Base-by-base conservation (phyloP, 2,113 vertebrate genomes). In the Rhinoderma darwinii region DNA sequence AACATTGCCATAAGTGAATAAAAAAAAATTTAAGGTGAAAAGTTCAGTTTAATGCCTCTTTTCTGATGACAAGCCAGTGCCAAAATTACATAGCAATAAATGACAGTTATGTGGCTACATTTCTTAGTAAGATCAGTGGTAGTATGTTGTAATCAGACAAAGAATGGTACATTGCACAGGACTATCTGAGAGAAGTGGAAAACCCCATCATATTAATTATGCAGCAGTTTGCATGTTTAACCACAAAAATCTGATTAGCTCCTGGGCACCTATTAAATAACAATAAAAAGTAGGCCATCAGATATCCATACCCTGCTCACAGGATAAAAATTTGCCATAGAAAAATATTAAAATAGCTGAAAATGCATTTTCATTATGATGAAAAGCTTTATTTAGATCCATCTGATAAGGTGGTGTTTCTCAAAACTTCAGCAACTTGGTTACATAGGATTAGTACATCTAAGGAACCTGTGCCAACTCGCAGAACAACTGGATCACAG, bases 281-380 rank as follows among this genome's bases (percentile, higher is more conserved):
- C 25, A 22, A 20, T 86, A 43, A 56, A 70, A 86, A 81, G 50
- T 86, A 86, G 84, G 84, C 25, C 84, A 81, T 86, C 85, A 82
- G 85, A 86, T 81, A 82, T 86, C 11, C 4, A 47, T 73, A 35
- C 50, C 44, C 3, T 79, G 61, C 41, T 47, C 32, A 66, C 7
- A 56, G 20, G 9, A 50, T 56, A 22, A 72, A 9, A 2, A 56
- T 43, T 51, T 84, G 25, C 35, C 25, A 74, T 59, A 43, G 8
- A 18, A 59, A n/a, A 74, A 56, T 41, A 68, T 70, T 0, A 27
- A 51, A 63, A 81, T 18, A 41, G 56, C 39, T 81, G 79, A 81
- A 0, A 41, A n/a, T 81, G 56, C 35, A 72, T 63, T 59, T 63
- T 3, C 30, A 22, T 2, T 37, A 11, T 37, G 47, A 7, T 78